Conservation (phyloP, 2,888 invertebrate species). For the Maniola hyperantus region DNA sequence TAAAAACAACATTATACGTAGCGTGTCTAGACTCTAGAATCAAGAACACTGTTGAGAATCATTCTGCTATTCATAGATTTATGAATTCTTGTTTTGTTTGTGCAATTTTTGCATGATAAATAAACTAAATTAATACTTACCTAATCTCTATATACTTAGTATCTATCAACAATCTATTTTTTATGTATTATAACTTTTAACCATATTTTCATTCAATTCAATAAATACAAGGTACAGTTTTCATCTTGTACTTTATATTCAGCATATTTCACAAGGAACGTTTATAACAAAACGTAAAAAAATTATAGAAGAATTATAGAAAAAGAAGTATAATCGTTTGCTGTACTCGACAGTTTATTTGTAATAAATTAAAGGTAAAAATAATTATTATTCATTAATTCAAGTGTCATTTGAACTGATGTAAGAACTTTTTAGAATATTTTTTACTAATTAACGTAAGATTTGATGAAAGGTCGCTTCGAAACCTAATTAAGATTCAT, state of each 20-base stretch:
- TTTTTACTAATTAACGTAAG: slow-evolving; percentile 6
- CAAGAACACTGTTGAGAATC: neutral
- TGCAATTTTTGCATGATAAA: neutral
- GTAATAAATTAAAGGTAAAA: neutral
- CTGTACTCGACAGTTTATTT: neutral
- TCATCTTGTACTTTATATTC: too few species aligned
- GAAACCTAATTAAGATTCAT: slow-evolving; percentile 17
- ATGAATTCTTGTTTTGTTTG: neutral
- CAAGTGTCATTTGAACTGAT: neutral
- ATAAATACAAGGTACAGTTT: too few species aligned
- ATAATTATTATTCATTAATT: neutral
- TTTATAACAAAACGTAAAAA: too few species aligned
- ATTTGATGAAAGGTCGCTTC: slow-evolving; percentile 9
- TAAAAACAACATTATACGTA: neutral
- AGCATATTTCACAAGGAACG: too few species aligned
- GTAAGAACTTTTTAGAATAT: slow-evolving; percentile 2
- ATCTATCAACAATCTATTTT: too few species aligned
- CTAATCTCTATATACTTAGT: too few species aligned
- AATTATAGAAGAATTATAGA: too few species aligned
- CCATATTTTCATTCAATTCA: too few species aligned
- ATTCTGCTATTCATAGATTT: neutral
- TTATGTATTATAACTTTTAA: too few species aligned
- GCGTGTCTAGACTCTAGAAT: neutral
- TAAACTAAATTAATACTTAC: neutral
- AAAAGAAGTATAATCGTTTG: neutral